A percentile compares a stretch with the other conserved stretches of the same genome.
Conservation (phyloP, 2,113 vertebrate genomes). For the Podarcis cretensis region DNA sequence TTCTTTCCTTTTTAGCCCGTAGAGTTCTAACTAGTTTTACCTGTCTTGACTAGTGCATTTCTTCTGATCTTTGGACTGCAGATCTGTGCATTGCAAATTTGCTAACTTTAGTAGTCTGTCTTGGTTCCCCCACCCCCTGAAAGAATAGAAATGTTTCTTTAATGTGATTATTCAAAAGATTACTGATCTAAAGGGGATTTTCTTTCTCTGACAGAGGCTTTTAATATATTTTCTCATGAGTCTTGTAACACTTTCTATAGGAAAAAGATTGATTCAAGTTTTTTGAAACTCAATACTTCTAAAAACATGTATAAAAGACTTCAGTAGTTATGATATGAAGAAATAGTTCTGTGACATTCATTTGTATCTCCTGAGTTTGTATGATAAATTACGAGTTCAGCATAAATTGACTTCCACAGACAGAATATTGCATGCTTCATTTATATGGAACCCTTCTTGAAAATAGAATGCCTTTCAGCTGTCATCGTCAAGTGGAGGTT, state of each 20-base stretch:
- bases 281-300: neutral
- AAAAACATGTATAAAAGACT: neutral
- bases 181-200: conserved; percentile 19
- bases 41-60: neutral
- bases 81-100: neutral
- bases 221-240: conserved; percentile 19
- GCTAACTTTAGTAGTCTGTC: neutral
- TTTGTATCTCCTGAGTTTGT: conserved; percentile 23
- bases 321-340: conserved; percentile 11
- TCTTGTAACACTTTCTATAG: conserved; percentile 18
- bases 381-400: conserved; percentile 26
- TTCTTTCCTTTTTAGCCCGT: neutral
- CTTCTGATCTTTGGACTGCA: neutral
- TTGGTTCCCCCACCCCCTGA: neutral
- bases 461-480: conserved; percentile 54
- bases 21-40: neutral
- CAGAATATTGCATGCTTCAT: conserved; percentile 53
- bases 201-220: conserved; percentile 6
- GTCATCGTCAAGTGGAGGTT: conserved; percentile 24
- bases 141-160: conserved; percentile 13
- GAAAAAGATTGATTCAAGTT: neutral
- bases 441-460: conserved; percentile 62
- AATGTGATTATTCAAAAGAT: conserved; percentile 11
- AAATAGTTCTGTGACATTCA: conserved; percentile 29
- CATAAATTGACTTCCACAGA: conserved; percentile 17